Evolutionary conservation across 2,797 vertebrate species (phyloP).

Genomic region (Mus caroli): DNA sequence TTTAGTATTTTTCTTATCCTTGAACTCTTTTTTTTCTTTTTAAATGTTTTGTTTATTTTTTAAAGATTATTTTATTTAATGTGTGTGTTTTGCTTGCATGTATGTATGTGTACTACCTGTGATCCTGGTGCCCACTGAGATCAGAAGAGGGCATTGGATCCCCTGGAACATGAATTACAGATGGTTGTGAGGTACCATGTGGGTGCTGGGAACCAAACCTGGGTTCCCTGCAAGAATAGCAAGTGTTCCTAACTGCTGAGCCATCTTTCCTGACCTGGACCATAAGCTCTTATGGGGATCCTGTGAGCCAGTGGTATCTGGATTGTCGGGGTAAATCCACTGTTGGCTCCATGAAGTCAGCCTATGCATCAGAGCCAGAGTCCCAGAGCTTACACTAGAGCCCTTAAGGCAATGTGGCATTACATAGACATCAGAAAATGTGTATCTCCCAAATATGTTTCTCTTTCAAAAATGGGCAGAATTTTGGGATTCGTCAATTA

Average conservation of each 20-base stretch:
- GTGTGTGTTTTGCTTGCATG: not conserved
- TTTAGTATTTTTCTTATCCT: slow-evolving; percentile 33
- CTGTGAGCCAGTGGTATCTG: not conserved
- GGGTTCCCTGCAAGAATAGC: not conserved
- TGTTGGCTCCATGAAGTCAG: not conserved
- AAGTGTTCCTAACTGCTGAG: not conserved
- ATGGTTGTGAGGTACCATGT: not conserved
- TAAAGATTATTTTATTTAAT: not conserved
- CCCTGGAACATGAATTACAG: not conserved
- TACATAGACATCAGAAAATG: not conserved
- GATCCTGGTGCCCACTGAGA: not conserved
- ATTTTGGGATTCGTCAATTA: slow-evolving; percentile 45
- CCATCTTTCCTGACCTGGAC: not conserved
- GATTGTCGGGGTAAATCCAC: not conserved
- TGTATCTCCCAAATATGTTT: not conserved
- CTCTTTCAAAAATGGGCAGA: slow-evolving; percentile 40
- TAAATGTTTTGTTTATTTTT: not conserved
- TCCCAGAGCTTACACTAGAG: not conserved
- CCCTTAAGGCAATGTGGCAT: not conserved
- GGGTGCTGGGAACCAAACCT: not conserved
- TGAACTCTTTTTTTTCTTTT: not conserved
- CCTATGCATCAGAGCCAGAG: not conserved
- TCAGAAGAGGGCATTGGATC: not conserved
- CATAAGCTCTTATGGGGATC: not conserved
- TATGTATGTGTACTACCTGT: not conserved